Base-by-base conservation (phyloP, 2,888 invertebrate genomes). In the Eudasyphora cyanicolor region DNA sequence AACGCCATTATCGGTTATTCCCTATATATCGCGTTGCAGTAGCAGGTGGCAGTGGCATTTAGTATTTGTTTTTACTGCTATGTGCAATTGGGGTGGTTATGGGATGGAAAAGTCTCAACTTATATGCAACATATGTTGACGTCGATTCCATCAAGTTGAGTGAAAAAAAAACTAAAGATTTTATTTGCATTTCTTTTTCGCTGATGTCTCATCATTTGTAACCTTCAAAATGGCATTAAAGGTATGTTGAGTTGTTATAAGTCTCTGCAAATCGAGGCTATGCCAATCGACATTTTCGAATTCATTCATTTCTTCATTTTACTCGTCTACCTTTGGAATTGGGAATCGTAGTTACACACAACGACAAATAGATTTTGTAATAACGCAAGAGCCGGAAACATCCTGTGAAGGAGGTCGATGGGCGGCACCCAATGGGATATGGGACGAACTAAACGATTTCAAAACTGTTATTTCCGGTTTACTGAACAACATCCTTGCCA, bases 401-500 rank as follows among this genome's bases (percentile, higher is more conserved):
- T n/a, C n/a, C n/a, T n/a, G n/a, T 45, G 45, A n/a, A 1, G 45
- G n/a, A n/a, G 38, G 38, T 14, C n/a, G 45, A n/a, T n/a, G 45
- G 45, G n/a, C 45, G n/a, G 32, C 32, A 32, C 8, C 32, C 4
- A 8, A 8, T n/a, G n/a, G 45, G 3, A n/a, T n/a, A n/a, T 1
- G 45, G 45, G n/a, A 29, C n/a, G 12, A 67, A 42, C 19, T 42
- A 17, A 67, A 21, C 21, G 67, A 42, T 67, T 67, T 67, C 24
- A 67, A 42, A 67, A 67, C 42, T 21, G 67, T 24, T 67, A 67
- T 67, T 67, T 67, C 67, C 42, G 67, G 67, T 67, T 67, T 67
- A 42, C 24, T 67, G 67, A 21, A 42, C 67, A 42, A 42, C 67
- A 67, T 67, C 42, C 42, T 67, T 67, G 67, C 67, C 67, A 67